Conservation (phyloP, 2,113 vertebrate species). For the Calyptomena viridis region DNA sequence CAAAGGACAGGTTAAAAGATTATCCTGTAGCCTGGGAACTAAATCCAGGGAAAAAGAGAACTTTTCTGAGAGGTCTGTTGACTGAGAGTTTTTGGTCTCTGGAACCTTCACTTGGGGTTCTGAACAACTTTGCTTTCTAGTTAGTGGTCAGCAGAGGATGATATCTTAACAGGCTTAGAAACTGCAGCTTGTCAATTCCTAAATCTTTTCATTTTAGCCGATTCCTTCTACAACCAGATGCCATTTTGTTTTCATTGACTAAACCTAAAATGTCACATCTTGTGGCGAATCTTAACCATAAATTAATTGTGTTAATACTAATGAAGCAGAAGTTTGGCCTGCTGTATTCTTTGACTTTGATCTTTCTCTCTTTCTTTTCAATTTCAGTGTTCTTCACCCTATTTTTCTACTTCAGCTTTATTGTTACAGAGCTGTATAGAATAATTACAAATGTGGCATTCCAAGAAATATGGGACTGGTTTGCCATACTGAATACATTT, state of each 20-base stretch:
- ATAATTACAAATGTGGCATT: neutral
- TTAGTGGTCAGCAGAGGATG: neutral
- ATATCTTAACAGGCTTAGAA: neutral
- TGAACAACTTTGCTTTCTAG: neutral
- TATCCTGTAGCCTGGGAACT: neutral
- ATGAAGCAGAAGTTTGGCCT: neutral
- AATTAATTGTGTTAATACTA: neutral
- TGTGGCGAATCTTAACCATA: neutral
- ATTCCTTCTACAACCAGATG: neutral
- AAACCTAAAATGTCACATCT: neutral
- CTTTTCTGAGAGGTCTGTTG: neutral
- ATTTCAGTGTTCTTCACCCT: neutral
- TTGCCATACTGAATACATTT: neutral
- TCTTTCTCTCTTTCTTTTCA: neutral
- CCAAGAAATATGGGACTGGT: neutral
- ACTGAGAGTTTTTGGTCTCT: neutral
- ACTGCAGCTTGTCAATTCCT: neutral
- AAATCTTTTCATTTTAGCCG: neutral
- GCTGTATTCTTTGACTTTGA: neutral
- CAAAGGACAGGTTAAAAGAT: neutral
- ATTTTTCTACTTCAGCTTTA: neutral
- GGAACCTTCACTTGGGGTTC: neutral
- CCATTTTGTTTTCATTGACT: neutral
- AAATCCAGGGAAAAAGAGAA: neutral
- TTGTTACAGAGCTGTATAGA: neutral